These are phyloP conservation scores for Onthophagus taurus DNA, from an alignment of 1,140 invertebrate genomes.

Conservation along the genomic window DNA sequence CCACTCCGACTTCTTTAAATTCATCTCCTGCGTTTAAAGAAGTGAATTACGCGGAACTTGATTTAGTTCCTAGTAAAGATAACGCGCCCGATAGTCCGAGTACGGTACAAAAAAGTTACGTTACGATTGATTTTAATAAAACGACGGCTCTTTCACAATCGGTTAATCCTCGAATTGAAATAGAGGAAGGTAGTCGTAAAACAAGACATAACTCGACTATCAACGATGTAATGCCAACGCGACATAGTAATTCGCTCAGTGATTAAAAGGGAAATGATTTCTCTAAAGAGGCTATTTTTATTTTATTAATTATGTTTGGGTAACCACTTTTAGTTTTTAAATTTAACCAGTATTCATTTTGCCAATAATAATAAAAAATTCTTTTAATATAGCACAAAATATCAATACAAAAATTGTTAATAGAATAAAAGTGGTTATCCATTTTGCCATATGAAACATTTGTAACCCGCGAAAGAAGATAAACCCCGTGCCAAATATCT, in stretches of 20 bases:
- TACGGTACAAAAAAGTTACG: slow-evolving; percentile 64
- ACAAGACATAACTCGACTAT: slow-evolving; percentile 57
- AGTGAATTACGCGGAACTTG: slow-evolving; percentile 70
- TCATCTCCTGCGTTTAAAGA: slow-evolving; percentile 43
- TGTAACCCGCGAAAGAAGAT: too few relatives aligned
- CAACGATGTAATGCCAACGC: slow-evolving; percentile 41
- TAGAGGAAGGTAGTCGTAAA: slow-evolving; percentile 51
- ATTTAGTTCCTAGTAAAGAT: slow-evolving; percentile 45
- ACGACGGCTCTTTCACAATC: slow-evolving; percentile 74
- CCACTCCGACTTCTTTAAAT: slow-evolving; percentile 39
- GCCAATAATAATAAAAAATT: too few relatives aligned
- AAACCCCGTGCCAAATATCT: too few relatives aligned
- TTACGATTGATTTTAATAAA: slow-evolving; percentile 88
- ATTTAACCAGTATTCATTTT: too few relatives aligned
- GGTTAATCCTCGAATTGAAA: slow-evolving; percentile 44
- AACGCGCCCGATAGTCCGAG: slow-evolving; percentile 45
- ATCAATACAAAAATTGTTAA: too few relatives aligned
- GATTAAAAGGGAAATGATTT: slow-evolving; percentile 41
- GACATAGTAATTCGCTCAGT: slow-evolving; percentile 48
- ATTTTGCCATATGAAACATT: too few relatives aligned
- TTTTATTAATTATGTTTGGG: too few relatives aligned
- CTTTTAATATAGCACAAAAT: too few relatives aligned
- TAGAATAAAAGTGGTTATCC: too few relatives aligned
- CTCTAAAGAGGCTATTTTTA: too few relatives aligned
- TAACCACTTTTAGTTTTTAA: too few relatives aligned